Conservation (phyloP, 2,888 invertebrate genomes). For the Drosophila prolongata region DNA sequence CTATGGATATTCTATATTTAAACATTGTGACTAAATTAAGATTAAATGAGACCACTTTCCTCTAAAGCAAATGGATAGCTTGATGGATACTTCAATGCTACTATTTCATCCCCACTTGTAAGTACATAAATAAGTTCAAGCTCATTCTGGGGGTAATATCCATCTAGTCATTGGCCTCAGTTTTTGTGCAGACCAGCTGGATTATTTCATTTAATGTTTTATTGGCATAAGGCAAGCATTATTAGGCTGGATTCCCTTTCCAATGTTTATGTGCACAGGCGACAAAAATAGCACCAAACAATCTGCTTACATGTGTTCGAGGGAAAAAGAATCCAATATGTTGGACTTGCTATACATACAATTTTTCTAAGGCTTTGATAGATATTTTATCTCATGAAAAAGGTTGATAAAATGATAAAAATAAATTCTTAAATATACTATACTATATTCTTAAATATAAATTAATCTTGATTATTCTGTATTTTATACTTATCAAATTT, state of each 20-base stretch:
- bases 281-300: constrained; percentile 31
- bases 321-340: neutral
- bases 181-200: constrained; percentile 19
- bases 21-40: too few relatives aligned
- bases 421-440: too few relatives aligned
- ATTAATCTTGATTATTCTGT: too few relatives aligned
- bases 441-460: too few relatives aligned
- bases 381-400: too few relatives aligned
- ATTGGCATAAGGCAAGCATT: constrained; percentile 14
- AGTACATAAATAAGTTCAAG: neutral
- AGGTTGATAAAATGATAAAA: too few relatives aligned
- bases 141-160: constrained; percentile 9
- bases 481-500: too few relatives aligned
- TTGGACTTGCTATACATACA: neutral
- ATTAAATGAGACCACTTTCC: too few relatives aligned
- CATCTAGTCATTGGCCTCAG: constrained; percentile 16
- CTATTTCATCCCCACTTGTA: neutral
- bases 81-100: too few relatives aligned
- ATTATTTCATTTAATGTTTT: constrained; percentile 27
- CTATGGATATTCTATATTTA: too few relatives aligned
- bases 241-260: neutral
- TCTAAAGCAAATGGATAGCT: too few relatives aligned
- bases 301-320: neutral
- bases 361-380: neutral
- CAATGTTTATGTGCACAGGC: constrained; percentile 22